Conservation (phyloP, 2,113 vertebrate genomes). For the Scopus umbretta region DNA sequence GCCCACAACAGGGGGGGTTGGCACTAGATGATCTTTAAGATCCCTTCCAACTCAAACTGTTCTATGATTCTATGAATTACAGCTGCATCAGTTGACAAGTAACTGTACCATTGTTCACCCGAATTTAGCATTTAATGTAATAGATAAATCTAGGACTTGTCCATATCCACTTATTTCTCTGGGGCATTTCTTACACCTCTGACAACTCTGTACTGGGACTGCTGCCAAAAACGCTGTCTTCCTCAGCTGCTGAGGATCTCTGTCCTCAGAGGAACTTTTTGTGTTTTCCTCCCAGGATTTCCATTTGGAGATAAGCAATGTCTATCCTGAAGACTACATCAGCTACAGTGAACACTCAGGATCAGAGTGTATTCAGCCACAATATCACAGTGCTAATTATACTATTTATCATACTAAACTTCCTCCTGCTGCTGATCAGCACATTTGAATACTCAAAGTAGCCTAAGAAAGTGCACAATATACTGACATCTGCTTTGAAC, state of each 20-base stretch:
- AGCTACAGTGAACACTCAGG: not conserved
- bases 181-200: not conserved
- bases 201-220: not conserved
- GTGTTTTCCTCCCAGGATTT: not conserved
- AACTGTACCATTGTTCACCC: not conserved
- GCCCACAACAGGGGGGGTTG: too few species aligned
- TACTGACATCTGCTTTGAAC: not conserved
- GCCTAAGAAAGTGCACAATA: not conserved
- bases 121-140: not conserved
- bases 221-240: not conserved
- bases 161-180: not conserved
- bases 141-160: not conserved
- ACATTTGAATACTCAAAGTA: not conserved
- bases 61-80: not conserved
- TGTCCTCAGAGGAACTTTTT: not conserved
- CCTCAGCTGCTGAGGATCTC: not conserved
- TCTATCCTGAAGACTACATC: not conserved
- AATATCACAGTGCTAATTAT: not conserved
- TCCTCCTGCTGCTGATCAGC: not conserved
- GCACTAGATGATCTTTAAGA: too few species aligned
- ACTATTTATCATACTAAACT: not conserved
- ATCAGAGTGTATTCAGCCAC: not conserved
- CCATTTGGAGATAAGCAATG: not conserved
- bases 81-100: not conserved
- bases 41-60: too few species aligned